Percentiles rank a stretch among this genome's conserved stretches.
phyloP scores from a whole-genome alignment of 2,113 vertebrate genomes.

The Neoarius graeffei region DNA sequence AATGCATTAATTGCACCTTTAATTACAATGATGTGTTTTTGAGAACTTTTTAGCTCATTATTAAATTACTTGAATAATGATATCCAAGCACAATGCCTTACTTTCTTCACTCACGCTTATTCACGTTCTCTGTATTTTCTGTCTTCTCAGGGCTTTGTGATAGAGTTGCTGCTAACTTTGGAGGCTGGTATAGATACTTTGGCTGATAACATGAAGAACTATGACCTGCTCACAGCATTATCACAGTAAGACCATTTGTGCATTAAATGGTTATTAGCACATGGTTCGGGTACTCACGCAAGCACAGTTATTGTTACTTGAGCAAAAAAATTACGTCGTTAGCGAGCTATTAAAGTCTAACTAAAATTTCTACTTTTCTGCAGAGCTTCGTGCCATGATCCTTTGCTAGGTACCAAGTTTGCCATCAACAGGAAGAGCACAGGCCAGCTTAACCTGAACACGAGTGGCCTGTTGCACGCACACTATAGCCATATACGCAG shows the following conservation, averaged over 20 bases:
- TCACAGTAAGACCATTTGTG: slow-evolving; percentile 83
- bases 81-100: background rate
- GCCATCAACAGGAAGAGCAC: slow-evolving; percentile 97
- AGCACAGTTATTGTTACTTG: background rate
- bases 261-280: background rate
- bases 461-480: slow-evolving; percentile 75
- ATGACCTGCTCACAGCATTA: slow-evolving; percentile 91
- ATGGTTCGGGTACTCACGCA: background rate
- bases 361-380: slow-evolving; percentile 2
- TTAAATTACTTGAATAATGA: background rate
- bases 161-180: slow-evolving; percentile 94
- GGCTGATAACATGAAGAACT: slow-evolving; percentile 94
- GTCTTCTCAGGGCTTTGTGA: slow-evolving; percentile 90
- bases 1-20: background rate
- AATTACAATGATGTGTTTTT: background rate
- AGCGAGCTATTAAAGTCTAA: background rate
- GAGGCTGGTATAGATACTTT: slow-evolving; percentile 95
- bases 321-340: background rate
- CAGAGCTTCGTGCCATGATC: slow-evolving; percentile 83
- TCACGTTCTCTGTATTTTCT: background rate
- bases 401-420: slow-evolving; percentile 88
- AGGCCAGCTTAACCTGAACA: slow-evolving; percentile 92
- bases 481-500: slow-evolving; percentile 82
- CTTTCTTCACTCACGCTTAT: background rate
- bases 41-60: background rate